Evolutionary conservation across 2,797 vertebrate genomes (phyloP).

Genomic region (Mus spretus): DNA sequence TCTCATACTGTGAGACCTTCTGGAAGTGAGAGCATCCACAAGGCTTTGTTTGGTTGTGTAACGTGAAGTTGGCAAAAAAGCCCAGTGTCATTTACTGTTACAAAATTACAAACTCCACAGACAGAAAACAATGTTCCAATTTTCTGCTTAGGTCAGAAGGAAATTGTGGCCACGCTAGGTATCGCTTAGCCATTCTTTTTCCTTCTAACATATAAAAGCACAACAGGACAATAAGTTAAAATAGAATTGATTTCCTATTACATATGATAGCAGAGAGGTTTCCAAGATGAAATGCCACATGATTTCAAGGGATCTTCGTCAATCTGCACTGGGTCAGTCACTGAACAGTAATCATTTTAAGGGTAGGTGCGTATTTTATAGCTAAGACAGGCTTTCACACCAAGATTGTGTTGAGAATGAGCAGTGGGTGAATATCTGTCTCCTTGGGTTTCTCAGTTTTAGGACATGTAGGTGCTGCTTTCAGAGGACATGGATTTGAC

Average conservation of each 20-base stretch:
- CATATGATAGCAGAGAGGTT: conserved; percentile 48
- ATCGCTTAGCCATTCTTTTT: background rate
- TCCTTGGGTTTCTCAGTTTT: conserved; percentile 16
- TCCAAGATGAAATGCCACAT: conserved; percentile 42
- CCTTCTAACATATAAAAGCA: background rate
- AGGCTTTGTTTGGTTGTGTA: background rate
- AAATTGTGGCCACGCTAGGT: background rate
- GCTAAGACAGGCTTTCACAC: background rate
- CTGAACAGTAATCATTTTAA: conserved; percentile 54
- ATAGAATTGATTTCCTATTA: conserved; percentile 34
- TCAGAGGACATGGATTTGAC: background rate
- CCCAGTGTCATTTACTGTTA: background rate
- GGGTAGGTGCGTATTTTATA: background rate
- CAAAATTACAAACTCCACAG: conserved; percentile 13
- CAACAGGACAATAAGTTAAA: conserved; percentile 53
- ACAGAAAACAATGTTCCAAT: background rate
- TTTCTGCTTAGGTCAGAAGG: conserved; percentile 42
- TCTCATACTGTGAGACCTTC: background rate
- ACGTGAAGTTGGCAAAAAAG: background rate
- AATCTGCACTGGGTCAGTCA: conserved; percentile 21
- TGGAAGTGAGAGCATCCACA: conserved; percentile 16
- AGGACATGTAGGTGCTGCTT: conserved; percentile 18
- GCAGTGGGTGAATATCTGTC: conserved; percentile 34
- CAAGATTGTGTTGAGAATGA: conserved; percentile 35
- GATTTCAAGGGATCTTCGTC: conserved; percentile 42